Base-by-base conservation (phyloP, 2,797 vertebrate species). In the Sebastes iracundus region DNA sequence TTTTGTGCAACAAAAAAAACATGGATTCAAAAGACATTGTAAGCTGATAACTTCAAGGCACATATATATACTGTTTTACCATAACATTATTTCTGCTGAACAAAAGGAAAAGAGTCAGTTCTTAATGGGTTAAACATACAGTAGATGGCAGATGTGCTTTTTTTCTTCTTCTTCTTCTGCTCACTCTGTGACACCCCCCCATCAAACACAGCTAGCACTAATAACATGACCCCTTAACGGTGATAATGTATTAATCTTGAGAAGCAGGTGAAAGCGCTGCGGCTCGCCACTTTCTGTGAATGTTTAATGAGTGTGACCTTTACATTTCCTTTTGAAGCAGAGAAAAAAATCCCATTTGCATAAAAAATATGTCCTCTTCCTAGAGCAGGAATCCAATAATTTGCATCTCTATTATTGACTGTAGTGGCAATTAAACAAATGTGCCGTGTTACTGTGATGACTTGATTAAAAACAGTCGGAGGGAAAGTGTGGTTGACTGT, bases 41-140 rank as follows among this genome's bases (percentile, higher is more conserved):
- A 90, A 92, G 91, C 90, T 89, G 73, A 87, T 87, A 74, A 90
- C 67, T 92, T 94, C 90, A 95, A 95, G 94, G 94, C 93, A 93
- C 93, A 84, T 86, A 86, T 79, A 77, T 83, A 79, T 66, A 79
- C 32, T 64, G 63, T 83, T 87, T 77, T 65, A 86, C 80, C 80
- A 78, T 83, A 84, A 87, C 70, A 87, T 82, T 61, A 53, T 80
- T 82, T 72, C 82, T 84, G 75, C 75, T 74, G 72, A 83, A 88
- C 62, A 87, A 65, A 85, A 77, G 56, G 49, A 49, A 76, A 63
- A 77, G 27, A 58, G 49, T 71, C 52, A 64, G n/a, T 79, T 84
- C 71, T 55, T 25, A 30, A 52, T 72, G 63, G 9, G 23, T 83
- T 75, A 73, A 88, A 86, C 71, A 63, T 81, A 81, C 77, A 79